phyloP scores from a whole-genome alignment of 2,113 vertebrate species.

The Psephotus haematonotus region DNA sequence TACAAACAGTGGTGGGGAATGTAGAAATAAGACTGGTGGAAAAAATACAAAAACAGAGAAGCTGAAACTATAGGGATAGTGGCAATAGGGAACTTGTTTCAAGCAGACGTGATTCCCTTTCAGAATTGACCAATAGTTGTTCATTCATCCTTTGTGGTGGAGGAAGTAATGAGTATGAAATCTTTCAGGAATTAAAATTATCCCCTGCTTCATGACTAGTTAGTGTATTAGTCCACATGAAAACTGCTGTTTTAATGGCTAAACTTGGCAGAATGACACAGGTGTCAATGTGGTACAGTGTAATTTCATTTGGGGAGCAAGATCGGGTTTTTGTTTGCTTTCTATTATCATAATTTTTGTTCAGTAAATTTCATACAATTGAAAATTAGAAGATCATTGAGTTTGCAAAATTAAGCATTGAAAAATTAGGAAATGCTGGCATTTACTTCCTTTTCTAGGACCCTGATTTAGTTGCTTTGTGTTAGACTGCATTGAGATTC shows the following conservation, averaged over 20 bases:
- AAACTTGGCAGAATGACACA: background rate
- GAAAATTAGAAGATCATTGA: background rate
- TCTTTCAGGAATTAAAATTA: background rate
- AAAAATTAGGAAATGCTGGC: background rate
- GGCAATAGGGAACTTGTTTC: background rate
- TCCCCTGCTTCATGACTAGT: background rate
- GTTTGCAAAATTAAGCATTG: background rate
- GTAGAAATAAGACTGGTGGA: background rate
- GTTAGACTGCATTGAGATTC: background rate
- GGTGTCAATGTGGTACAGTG: rapidly evolving
- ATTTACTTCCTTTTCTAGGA: background rate
- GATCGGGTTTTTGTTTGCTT: rapidly evolving
- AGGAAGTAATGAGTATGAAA: rapidly evolving
- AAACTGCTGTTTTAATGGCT: background rate
- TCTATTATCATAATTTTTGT: background rate
- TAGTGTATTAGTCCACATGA: background rate
- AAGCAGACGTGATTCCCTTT: rapidly evolving
- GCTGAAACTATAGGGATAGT: rapidly evolving
- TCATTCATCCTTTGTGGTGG: background rate
- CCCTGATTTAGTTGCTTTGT: background rate
- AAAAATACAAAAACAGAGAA: background rate
- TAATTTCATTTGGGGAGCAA: background rate
- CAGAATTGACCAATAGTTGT: rapidly evolving
- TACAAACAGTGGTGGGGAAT: rapidly evolving
- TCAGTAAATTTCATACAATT: background rate